These are phyloP conservation scores for Nycteola revayana DNA, from an alignment of 2,888 invertebrate species.

Conservation along the genomic window DNA sequence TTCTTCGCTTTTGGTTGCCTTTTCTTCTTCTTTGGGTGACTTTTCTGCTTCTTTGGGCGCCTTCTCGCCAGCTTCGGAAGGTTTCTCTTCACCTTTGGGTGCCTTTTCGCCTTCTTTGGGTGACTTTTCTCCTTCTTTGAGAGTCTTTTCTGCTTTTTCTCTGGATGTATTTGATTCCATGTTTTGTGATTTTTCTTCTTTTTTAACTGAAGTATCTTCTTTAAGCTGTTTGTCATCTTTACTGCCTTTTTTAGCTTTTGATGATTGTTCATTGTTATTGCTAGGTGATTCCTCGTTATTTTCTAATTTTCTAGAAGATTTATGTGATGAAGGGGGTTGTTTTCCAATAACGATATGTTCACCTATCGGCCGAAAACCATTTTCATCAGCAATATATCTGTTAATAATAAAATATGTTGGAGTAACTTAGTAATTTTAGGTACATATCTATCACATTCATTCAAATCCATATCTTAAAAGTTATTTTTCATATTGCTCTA, in stretches of 20 bases:
- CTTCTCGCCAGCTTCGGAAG: too few species aligned
- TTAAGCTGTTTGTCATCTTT: neutral
- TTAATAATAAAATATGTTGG: conserved; percentile 4
- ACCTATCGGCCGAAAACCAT: conserved; percentile 86
- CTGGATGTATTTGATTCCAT: too few species aligned
- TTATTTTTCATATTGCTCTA: too few species aligned
- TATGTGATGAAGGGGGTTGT: conserved; percentile 36
- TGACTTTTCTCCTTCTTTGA: neutral
- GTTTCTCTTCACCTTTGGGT: neutral
- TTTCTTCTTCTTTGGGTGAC: neutral
- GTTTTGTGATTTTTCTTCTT: too few species aligned
- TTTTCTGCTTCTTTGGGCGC: neutral
- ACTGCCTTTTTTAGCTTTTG: neutral
- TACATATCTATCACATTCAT: neutral
- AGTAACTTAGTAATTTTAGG: neutral
- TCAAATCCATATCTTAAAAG: neutral
- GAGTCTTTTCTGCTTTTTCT: neutral
- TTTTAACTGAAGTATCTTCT: neutral
- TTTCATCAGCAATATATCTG: conserved; percentile 87
- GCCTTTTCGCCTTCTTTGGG: neutral
- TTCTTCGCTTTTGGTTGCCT: neutral
- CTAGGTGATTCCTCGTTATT: conserved; percentile 29
- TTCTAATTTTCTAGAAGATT: conserved; percentile 47
- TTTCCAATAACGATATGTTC: conserved; percentile 81
- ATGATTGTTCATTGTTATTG: neutral